Percentiles rank a stretch among this genome's conserved stretches.
Conservation (phyloP, 1,140 invertebrate genomes). For the Chlorops oryzae region DNA sequence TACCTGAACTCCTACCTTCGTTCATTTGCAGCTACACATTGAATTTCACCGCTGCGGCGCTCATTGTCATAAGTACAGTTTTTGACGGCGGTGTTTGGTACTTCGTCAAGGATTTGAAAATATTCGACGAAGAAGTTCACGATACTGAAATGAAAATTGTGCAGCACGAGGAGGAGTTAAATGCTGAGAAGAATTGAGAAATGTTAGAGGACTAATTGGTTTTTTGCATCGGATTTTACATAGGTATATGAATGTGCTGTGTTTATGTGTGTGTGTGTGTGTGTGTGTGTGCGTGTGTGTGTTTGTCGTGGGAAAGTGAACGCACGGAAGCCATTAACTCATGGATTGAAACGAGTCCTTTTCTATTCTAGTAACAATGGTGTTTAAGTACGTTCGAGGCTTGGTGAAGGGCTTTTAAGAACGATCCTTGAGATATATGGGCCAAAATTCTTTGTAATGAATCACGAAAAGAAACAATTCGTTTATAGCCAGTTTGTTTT, state of each 20-base stretch:
- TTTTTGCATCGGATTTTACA: slow-evolving; percentile 1
- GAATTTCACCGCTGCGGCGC: slow-evolving; percentile 61
- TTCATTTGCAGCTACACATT: slow-evolving; percentile 50
- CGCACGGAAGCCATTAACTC: no score
- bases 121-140: slow-evolving; percentile 62
- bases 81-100: slow-evolving; percentile 64
- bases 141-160: slow-evolving; percentile 44
- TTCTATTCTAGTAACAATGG: no score
- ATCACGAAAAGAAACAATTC: no score
- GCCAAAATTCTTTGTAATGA: no score
- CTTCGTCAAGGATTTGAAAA: slow-evolving; percentile 62
- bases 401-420: no score
- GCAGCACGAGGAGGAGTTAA: slow-evolving; percentile 37
- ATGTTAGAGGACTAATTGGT: background rate
- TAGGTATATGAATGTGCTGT: background rate
- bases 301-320: no score
- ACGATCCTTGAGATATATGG: no score
- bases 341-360: no score
- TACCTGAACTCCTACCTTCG: background rate
- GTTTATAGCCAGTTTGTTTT: no score
- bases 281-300: slow-evolving; percentile 2
- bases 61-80: slow-evolving; percentile 58
- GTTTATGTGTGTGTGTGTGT: slow-evolving; percentile 6
- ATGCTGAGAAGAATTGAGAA: slow-evolving; percentile 29
- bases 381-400: no score